These are phyloP conservation scores for Lasioglossum oenotherae DNA, from an alignment of 2,888 invertebrate genomes.

Conservation along the genomic window DNA sequence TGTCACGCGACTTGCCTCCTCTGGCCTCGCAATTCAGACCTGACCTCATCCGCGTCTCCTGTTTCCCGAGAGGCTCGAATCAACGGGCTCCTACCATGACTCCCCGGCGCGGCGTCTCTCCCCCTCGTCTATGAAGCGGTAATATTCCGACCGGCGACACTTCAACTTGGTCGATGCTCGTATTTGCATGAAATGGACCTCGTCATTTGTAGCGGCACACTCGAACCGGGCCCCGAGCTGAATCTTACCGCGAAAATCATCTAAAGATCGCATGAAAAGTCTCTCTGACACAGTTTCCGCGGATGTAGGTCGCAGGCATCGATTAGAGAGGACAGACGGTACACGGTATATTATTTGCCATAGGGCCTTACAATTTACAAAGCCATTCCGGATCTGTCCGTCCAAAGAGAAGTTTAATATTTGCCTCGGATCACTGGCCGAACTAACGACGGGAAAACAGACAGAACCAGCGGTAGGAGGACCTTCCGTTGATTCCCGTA, in stretches of 20 bases:
- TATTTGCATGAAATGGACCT: constrained; percentile 35
- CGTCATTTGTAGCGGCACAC: constrained; percentile 4
- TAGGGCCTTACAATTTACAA: neutral
- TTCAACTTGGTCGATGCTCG: constrained; percentile 16
- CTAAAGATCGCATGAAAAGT: no score
- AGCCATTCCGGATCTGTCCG: neutral
- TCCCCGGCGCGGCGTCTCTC: neutral
- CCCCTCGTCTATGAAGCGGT: constrained; percentile 14
- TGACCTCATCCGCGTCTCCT: constrained; percentile 47
- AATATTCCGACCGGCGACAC: constrained; percentile 33
- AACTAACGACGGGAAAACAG: constrained; percentile 18
- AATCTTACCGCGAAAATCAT: neutral
- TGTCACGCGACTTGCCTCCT: constrained; percentile 54
- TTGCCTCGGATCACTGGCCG: neutral
- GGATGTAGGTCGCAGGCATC: neutral
- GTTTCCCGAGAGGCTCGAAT: constrained; percentile 47
- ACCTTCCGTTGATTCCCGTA: constrained; percentile 29
- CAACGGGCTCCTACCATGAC: neutral
- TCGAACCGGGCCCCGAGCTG: neutral
- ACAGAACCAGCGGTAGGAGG: neutral
- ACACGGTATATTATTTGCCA: neutral
- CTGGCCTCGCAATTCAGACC: constrained; percentile 51
- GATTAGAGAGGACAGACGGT: neutral
- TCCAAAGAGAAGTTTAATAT: constrained; percentile 18
- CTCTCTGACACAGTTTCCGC: neutral